phyloP scores from a whole-genome alignment of 2,888 invertebrate species.

The Eristalis intricaria region DNA sequence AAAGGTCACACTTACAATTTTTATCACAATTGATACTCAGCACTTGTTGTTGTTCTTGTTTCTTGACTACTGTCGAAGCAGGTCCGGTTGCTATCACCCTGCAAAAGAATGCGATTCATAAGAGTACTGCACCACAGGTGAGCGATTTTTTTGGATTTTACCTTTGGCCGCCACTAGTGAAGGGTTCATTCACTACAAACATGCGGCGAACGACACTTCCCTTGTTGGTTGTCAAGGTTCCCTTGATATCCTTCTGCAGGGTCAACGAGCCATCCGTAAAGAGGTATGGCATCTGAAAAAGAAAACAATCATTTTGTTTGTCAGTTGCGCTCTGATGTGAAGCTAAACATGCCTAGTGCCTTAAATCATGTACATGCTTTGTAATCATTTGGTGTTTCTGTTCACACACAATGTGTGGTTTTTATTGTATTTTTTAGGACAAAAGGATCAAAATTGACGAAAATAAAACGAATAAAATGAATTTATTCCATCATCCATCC shows the following conservation, averaged over 20 bases:
- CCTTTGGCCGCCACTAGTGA: slow-evolving; percentile 80
- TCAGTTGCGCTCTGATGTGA: not conserved
- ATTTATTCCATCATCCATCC: not conserved
- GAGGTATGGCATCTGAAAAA: slow-evolving; percentile 80
- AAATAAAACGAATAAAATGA: not conserved
- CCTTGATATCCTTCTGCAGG: slow-evolving; percentile 81
- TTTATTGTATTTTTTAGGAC: no score
- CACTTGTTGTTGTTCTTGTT: slow-evolving; percentile 81
- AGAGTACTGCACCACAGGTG: not conserved
- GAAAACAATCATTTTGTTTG: slow-evolving; percentile 6
- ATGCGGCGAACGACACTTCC: slow-evolving; percentile 81
- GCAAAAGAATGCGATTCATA: slow-evolving; percentile 52
- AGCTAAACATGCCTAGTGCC: not conserved
- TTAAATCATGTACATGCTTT: not conserved
- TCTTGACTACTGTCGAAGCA: slow-evolving; percentile 79
- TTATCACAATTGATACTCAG: slow-evolving; percentile 81
- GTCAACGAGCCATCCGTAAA: slow-evolving; percentile 81
- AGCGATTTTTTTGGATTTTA: slow-evolving; percentile 69
- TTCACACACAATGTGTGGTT: no score
- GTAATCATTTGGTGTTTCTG: not conserved
- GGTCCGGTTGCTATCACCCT: slow-evolving; percentile 81
- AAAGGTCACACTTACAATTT: slow-evolving; percentile 79
- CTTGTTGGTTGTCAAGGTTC: slow-evolving; percentile 79
- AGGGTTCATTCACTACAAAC: slow-evolving; percentile 81
- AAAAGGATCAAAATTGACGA: not conserved